Base-by-base conservation (phyloP, 1,140 invertebrate genomes). In the Bombus superbus region DNA sequence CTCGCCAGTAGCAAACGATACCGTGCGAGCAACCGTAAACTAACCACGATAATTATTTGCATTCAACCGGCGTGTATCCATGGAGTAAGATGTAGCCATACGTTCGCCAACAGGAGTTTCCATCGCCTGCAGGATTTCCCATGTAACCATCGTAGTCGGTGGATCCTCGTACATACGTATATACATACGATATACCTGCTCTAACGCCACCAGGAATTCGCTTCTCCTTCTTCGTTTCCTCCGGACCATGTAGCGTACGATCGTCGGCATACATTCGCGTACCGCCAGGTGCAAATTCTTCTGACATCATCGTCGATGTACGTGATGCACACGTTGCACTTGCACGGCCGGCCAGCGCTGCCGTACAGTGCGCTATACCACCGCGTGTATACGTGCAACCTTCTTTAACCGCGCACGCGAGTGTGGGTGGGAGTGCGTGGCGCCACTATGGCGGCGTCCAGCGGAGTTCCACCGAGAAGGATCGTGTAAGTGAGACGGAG, bases 401-500 rank as follows among this genome's bases (percentile, higher is more conserved):
- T 68, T 69, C 80, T 69, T 64, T n/a, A 77, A 62, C 44, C 47
- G 25, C 18, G 6, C 38, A 35, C 86, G 89, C 53, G 75, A 87
- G 90, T 88, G 91, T 91, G 89, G 92, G 93, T 92, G 92, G 92
- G 88, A 93, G 90, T 88, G 77, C 69, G 82, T 92, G 93, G 93
- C 93, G 93, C 93, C 93, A 94, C 83, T 72, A 88, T 91, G 93
- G 91, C 93, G 93, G 92, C 90, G 89, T 93, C 93, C 93, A 93
- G 87, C 90, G 83, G 92, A 88, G 92, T 86, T 88, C 84, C 44
- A 91, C 68, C 81, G 78, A 74, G 77, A 85, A 81, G 53, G 85
- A 87, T 89, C 72, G 74, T 47, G 66, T 47, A 44, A 72, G 69
- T 78, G 78, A 78, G 74, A 80, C 35, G 69, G 47, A 72, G 74